Evolutionary conservation across 2,888 invertebrate genomes (phyloP).

Genomic region (Metopia argyrocephala): DNA sequence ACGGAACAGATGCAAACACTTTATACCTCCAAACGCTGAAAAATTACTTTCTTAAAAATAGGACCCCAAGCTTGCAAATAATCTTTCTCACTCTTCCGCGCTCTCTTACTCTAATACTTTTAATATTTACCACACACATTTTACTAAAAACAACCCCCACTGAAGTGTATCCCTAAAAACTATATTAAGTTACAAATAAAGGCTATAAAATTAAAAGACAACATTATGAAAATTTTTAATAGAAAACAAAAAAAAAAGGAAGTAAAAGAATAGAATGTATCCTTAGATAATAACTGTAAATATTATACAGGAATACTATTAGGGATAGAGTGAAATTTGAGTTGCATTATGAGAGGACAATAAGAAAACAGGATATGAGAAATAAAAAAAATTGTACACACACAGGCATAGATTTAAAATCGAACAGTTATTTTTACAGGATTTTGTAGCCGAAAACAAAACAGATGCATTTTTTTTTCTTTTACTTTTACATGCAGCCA

Average conservation of each 20-base stretch:
- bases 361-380: conserved; percentile 38
- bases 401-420: conserved; percentile 12
- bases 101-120: conserved; percentile 25
- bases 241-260: conserved; percentile 35
- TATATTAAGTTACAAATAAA: conserved; percentile 43
- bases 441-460: conserved; percentile 30
- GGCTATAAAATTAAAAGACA: conserved; percentile 17
- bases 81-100: background rate
- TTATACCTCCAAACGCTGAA: conserved; percentile 1
- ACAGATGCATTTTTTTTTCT: conserved; percentile 36
- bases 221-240: conserved; percentile 26
- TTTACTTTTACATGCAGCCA: no score
- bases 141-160: conserved; percentile 38
- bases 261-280: conserved; percentile 24
- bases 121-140: background rate
- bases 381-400: background rate
- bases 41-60: background rate
- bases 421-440: background rate
- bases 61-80: conserved; percentile 16
- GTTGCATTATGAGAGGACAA: conserved; percentile 19
- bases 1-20: conserved; percentile 29
- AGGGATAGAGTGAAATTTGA: conserved; percentile 46
- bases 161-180: background rate
- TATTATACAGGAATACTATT: conserved; percentile 23
- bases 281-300: conserved; percentile 48